phyloP scores from a whole-genome alignment of 2,797 vertebrate genomes.

The Parotocinclus haroldoi region DNA sequence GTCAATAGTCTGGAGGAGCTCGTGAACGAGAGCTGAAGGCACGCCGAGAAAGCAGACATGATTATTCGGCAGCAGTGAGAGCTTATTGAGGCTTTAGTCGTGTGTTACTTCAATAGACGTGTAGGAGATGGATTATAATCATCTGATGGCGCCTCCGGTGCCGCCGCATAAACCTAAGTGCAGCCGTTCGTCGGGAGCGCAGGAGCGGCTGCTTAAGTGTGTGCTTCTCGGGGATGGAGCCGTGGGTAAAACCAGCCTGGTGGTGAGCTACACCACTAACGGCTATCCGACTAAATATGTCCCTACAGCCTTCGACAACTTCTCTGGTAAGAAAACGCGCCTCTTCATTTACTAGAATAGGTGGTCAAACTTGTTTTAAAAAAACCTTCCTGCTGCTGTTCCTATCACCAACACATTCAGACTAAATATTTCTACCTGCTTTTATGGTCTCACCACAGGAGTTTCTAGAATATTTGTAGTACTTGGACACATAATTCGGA shows the following conservation, averaged over 20 bases:
- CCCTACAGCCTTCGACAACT: conserved; percentile 82
- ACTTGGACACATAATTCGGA: too few species aligned
- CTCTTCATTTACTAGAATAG: too few species aligned
- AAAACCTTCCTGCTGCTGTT: too few species aligned
- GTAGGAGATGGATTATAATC: conserved; percentile 69
- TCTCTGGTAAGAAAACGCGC: conserved; percentile 69
- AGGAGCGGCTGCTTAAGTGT: conserved; percentile 77
- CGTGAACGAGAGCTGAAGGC: background rate
- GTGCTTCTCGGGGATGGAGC: conserved; percentile 82
- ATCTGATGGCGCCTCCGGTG: conserved; percentile 75
- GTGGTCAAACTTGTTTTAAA: too few species aligned
- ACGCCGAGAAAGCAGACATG: conserved; percentile 5
- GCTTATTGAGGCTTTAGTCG: conserved; percentile 55
- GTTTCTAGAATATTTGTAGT: too few species aligned
- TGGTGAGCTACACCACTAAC: conserved; percentile 83
- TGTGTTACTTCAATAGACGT: conserved; percentile 45
- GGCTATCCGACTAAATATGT: conserved; percentile 83
- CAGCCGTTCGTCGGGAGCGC: conserved; percentile 45
- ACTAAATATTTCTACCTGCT: too few species aligned
- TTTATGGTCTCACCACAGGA: too few species aligned
- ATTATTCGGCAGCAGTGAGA: conserved; percentile 5
- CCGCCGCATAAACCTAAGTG: conserved; percentile 73
- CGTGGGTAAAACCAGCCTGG: conserved; percentile 82
- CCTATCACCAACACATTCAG: too few species aligned
- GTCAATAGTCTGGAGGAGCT: background rate